Percentiles rank a stretch among this genome's conserved stretches.
phyloP scores from a whole-genome alignment of 2,888 invertebrate genomes.

The Reticulitermes lucifugus region DNA sequence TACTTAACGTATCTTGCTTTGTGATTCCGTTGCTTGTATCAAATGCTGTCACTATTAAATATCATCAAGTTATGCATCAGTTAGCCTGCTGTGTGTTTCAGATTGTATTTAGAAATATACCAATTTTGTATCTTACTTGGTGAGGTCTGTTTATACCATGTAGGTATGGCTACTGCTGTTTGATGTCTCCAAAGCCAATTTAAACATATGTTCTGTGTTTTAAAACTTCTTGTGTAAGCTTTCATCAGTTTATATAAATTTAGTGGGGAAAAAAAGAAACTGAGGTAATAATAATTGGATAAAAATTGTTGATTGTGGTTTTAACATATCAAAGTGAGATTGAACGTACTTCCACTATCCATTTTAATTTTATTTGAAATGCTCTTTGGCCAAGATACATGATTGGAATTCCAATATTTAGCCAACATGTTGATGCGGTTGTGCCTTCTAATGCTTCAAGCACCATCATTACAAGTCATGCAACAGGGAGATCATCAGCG shows the following conservation, averaged over 20 bases:
- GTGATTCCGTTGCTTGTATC: too few species aligned
- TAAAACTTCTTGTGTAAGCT: neutral
- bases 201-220: neutral
- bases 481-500: neutral
- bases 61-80: too few species aligned
- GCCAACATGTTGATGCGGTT: constrained; percentile 14
- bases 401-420: constrained; percentile 2
- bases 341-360: neutral
- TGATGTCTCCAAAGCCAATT: constrained; percentile 7
- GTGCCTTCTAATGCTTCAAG: constrained; percentile 19
- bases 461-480: constrained; percentile 20
- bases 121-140: too few species aligned
- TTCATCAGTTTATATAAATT: neutral
- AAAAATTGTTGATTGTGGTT: neutral
- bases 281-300: neutral
- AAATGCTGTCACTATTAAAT: too few species aligned
- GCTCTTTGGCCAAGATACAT: neutral
- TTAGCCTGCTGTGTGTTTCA: too few species aligned
- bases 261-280: neutral
- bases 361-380: neutral
- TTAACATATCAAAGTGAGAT: constrained; percentile 1
- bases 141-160: too few species aligned
- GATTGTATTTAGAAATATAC: too few species aligned
- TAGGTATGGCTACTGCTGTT: neutral
- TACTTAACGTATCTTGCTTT: too few species aligned